Evolutionary conservation across 2,797 vertebrate species (phyloP), one percentile per base, ranked within the genome.

Genomic region (Spondyliosoma cantharus): DNA sequence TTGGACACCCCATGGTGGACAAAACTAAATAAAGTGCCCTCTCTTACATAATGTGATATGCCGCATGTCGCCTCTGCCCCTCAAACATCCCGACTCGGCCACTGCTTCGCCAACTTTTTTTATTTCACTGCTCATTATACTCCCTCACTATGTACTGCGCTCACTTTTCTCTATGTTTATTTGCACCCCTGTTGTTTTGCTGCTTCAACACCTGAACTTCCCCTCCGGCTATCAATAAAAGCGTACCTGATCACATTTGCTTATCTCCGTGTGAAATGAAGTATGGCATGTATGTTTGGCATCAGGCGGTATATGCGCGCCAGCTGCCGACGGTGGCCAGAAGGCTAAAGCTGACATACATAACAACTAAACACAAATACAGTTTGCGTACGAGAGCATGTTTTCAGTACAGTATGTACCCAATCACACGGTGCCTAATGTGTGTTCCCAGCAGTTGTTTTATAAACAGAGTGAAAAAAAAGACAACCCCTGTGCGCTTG

Each of bases 391-490:
- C 29, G 24, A 57, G 64, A 5, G 14, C 5, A 9, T 71, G 75
- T 83, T 84, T 78, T 78, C 20, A 37, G 84, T 45, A 89, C 88
- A 85, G 67, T 56, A 45, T 84, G 90, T 87, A 54, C 88, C 74
- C 22, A 16, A 53, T 53, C 5, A 48, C 52, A 58, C 32, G 8
- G 43, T 25, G 37, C 19, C 29, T 62, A 65, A 73, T 73, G 37
- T 74, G 67, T 64, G 68, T 89, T 87, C 81, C 78, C 68, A 70
- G 80, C 59, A 76, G 79, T 49, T 87, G 84, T 85, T 90, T 87
- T 61, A 82, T 84, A 88, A 87, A 89, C 87, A 88, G 53, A 57
- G 45, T n/a, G 9, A 0, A 8, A 49, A 53, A 49, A 57, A 50
- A 58, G 64, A 60, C 29, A 37, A 52, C 52, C 2, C 56, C 19